A percentile compares a stretch with the other conserved stretches of the same genome.
Conservation (phyloP, 2,888 invertebrate species). For the Eristalis intricaria region DNA sequence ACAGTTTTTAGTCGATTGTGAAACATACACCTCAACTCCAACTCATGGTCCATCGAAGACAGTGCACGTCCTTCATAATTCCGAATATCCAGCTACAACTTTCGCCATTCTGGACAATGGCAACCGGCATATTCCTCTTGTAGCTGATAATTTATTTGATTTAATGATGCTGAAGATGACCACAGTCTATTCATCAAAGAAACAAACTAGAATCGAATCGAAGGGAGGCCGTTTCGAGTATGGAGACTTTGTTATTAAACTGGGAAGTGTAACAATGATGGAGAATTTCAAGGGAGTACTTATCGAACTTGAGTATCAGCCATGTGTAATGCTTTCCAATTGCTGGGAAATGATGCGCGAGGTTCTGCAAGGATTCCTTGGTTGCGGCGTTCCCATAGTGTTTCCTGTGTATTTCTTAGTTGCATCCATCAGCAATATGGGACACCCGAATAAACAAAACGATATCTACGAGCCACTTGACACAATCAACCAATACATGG, state of each 20-base stretch:
- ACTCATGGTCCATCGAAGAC: constrained; percentile 87
- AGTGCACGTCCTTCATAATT: constrained; percentile 96
- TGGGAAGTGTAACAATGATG: constrained; percentile 95
- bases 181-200: constrained; percentile 93
- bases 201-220: constrained; percentile 92
- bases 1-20: constrained; percentile 96
- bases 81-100: constrained; percentile 96
- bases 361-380: constrained; percentile 94
- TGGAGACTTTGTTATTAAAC: constrained; percentile 95
- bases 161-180: constrained; percentile 94
- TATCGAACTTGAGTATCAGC: constrained; percentile 96
- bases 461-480: constrained; percentile 93
- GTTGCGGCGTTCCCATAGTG: constrained; percentile 87
- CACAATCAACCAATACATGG: constrained; percentile 96
- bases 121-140: constrained; percentile 91
- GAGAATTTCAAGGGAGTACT: constrained; percentile 96
- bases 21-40: constrained; percentile 92
- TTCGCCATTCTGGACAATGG: constrained; percentile 95
- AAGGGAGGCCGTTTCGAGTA: constrained; percentile 94
- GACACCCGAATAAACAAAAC: constrained; percentile 78
- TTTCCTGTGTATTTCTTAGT: constrained; percentile 85
- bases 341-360: constrained; percentile 96
- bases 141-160: constrained; percentile 95
- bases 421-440: constrained; percentile 78
- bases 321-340: constrained; percentile 92